Base-by-base conservation (phyloP, 30 jellyfish, hydroid and myxozoan genomes). In the Hydractinia echinata region DNA sequence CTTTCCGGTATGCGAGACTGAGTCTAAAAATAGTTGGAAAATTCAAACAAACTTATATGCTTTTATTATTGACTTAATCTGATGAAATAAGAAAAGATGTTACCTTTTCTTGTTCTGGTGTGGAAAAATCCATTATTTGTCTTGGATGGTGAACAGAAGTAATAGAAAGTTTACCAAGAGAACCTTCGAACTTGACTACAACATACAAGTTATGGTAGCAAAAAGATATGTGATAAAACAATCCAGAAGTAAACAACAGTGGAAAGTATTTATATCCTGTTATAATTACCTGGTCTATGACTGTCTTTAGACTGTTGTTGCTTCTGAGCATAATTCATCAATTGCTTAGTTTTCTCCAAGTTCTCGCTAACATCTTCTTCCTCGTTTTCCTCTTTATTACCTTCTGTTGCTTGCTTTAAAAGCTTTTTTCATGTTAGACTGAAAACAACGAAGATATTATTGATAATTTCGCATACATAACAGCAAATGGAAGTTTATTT, bases 101-200 rank as follows among this genome's bases (percentile, higher is more conserved):
- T 52, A 85, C 97, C 60, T 86, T 86, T 48, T 90, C 97, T 11
- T 81, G 88, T 50, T 84, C 95, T 66, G 95, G 76, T 8, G 87
- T 11, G 8, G 85, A 67, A 4, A 91, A 67, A 61, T 91, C 97
- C 86, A 91, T 83, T 4, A 91, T 39, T 66, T 91, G 95, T 20
- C 97, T 67, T 49, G 97, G 97, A 66, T 91, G 97, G 72, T 91
- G 95, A 67, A 91, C 96, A 3, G 96, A 86, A 10, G 96, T 83
- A 30, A 79, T 85, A 5, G 97, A 56, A 4, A 87, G 89, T 85
- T 91, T 91, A 5, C 97, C 97, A 54, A 91, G 76, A 8, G 97
- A 91, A 21, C 97, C 97, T 81, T 91, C 95, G 66, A 91, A 91
- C 9, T 68, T 83, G 54, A 94, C 97, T 91, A 58, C 69, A 58